Conservation (phyloP, 2,888 invertebrate genomes). For the Rhagium mordax region DNA sequence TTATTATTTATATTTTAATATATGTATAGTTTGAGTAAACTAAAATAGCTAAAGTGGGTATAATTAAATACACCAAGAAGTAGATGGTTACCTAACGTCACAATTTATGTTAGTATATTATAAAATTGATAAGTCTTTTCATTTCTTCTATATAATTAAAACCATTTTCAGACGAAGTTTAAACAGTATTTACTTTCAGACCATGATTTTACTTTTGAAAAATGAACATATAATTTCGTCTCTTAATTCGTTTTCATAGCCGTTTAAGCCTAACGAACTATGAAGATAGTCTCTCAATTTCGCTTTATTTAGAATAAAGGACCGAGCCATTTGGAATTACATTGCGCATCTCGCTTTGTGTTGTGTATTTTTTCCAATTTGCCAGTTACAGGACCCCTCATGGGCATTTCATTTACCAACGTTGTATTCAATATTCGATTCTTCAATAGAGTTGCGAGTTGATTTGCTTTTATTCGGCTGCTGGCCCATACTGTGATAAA, state of each 20-base stretch:
- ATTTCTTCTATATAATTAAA: neutral
- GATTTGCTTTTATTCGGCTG: neutral
- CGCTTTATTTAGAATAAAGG: neutral
- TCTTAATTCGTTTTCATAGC: neutral
- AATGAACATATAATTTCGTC: neutral
- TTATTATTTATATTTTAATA: too few relatives aligned
- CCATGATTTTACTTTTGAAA: neutral
- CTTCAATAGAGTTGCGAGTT: neutral
- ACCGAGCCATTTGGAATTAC: neutral
- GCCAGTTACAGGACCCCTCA: neutral
- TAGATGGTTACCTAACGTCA: too few relatives aligned
- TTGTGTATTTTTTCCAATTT: neutral
- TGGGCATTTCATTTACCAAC: neutral
- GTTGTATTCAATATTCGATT: neutral
- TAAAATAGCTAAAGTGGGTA: too few relatives aligned
- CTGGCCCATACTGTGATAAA: neutral
- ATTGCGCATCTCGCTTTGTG: neutral
- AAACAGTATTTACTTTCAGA: neutral
- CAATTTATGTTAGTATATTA: too few relatives aligned
- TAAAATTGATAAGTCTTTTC: too few relatives aligned
- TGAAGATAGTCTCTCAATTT: conserved; percentile 1
- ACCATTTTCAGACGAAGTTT: neutral
- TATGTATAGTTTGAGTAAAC: too few relatives aligned
- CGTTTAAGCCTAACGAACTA: conserved; percentile 8
- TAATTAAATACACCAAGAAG: too few relatives aligned